Conservation (phyloP, 2,888 invertebrate species). For the Mythimna loreyi region DNA sequence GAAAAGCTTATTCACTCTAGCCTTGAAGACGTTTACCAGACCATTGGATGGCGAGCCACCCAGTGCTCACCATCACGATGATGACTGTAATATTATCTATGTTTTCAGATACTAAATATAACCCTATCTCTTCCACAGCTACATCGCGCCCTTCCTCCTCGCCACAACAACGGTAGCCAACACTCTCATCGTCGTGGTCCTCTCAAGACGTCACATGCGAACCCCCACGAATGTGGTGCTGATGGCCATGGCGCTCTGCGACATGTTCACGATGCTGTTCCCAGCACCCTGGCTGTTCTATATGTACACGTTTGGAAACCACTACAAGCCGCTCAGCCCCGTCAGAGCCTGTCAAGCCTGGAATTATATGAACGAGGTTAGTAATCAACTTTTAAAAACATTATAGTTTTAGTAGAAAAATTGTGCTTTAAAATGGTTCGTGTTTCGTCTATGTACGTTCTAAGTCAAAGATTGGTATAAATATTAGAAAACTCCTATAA, state of each 20-base stretch:
- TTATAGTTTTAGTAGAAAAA: not conserved
- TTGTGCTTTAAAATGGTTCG: not conserved
- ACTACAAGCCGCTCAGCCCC: slow-evolving; percentile 95
- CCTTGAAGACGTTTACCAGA: no score
- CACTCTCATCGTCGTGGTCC: slow-evolving; percentile 96
- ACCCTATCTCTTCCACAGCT: slow-evolving; percentile 69
- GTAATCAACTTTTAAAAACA: slow-evolving; percentile 58
- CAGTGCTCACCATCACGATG: no score
- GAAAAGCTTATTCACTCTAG: no score
- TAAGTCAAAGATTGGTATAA: not conserved
- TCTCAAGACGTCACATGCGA: slow-evolving; percentile 97
- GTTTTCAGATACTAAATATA: not conserved
- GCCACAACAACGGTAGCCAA: slow-evolving; percentile 97
- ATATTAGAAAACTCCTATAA: no score
- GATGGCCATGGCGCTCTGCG: slow-evolving; percentile 98
- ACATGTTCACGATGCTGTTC: slow-evolving; percentile 97
- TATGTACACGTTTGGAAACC: slow-evolving; percentile 97
- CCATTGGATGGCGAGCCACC: no score
- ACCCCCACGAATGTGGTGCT: slow-evolving; percentile 98
- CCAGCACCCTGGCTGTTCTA: slow-evolving; percentile 98
- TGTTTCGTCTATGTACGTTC: not conserved
- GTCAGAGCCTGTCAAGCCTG: slow-evolving; percentile 95
- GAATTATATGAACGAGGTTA: slow-evolving; percentile 95
- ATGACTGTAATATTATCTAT: not conserved
- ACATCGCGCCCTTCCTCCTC: slow-evolving; percentile 96